A percentile compares a stretch with the other conserved stretches of the same genome.
Conservation (phyloP, 2,888 invertebrate genomes). For the Papilio demoleus region DNA sequence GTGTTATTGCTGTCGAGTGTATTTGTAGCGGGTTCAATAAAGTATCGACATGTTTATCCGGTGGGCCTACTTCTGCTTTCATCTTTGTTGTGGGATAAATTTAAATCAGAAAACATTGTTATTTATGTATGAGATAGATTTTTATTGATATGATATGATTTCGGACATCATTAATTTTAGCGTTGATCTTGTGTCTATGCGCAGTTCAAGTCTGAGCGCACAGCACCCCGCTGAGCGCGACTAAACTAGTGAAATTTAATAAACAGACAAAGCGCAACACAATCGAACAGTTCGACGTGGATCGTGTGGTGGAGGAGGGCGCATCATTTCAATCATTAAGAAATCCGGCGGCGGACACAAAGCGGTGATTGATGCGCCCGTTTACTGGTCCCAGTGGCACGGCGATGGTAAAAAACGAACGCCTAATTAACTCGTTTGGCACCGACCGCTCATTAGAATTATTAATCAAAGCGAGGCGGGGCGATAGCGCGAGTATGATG, state of each 20-base stretch:
- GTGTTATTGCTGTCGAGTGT: too few species aligned
- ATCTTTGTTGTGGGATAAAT: too few species aligned
- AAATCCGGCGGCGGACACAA: slow-evolving; percentile 77
- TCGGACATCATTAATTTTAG: slow-evolving; percentile 2
- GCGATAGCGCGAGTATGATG: slow-evolving; percentile 80
- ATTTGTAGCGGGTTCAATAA: too few species aligned
- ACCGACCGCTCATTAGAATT: slow-evolving; percentile 82
- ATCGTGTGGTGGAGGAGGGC: slow-evolving; percentile 37
- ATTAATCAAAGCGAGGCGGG: slow-evolving; percentile 81
- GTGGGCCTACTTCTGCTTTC: too few species aligned
- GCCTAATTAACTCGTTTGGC: slow-evolving; percentile 84
- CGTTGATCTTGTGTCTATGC: neutral
- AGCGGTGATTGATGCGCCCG: slow-evolving; percentile 81
- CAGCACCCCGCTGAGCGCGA: slow-evolving; percentile 15
- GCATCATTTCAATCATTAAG: slow-evolving; percentile 76
- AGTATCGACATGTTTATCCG: too few species aligned
- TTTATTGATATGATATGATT: neutral
- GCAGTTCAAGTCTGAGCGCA: neutral
- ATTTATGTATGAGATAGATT: neutral
- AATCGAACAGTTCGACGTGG: slow-evolving; percentile 18
- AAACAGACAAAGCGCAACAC: slow-evolving; percentile 25
- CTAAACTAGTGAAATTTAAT: slow-evolving; percentile 29
- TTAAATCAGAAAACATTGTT: too few species aligned
- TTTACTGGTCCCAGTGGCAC: slow-evolving; percentile 78
- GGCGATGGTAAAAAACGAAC: slow-evolving; percentile 72